Evolutionary conservation across 2,888 invertebrate species (phyloP).

Genomic region (Melipona bicolor): DNA sequence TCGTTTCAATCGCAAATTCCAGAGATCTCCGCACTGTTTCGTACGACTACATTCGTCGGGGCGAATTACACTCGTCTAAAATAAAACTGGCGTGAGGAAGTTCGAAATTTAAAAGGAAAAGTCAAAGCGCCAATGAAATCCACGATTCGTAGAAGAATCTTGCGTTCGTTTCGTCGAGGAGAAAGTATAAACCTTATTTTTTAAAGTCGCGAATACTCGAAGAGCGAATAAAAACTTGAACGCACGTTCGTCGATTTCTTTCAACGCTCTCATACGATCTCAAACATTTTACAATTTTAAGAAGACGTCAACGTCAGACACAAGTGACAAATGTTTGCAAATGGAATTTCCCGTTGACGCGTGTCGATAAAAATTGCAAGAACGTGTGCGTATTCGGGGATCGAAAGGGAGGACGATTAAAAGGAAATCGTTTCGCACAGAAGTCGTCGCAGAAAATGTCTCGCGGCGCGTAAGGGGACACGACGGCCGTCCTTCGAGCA

Average conservation of each 20-base stretch:
- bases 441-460: not conserved
- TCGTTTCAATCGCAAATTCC: conserved; percentile 41
- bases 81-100: no score
- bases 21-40: not conserved
- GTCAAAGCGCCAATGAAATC: no score
- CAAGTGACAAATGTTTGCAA: no score
- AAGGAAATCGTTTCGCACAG: not conserved
- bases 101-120: no score
- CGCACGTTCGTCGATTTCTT: not conserved
- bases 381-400: not conserved
- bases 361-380: not conserved
- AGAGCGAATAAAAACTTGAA: not conserved
- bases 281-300: not conserved
- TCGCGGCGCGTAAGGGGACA: not conserved
- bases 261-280: not conserved
- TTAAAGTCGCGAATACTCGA: not conserved
- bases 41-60: no score
- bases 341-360: no score
- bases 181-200: not conserved
- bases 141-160: no score
- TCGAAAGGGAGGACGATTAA: no score
- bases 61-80: no score
- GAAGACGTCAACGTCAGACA: no score
- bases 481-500: conserved; percentile 55
- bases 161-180: no score